phyloP scores from a whole-genome alignment of 2,888 invertebrate species.

The Alloscopus bannaensis region DNA sequence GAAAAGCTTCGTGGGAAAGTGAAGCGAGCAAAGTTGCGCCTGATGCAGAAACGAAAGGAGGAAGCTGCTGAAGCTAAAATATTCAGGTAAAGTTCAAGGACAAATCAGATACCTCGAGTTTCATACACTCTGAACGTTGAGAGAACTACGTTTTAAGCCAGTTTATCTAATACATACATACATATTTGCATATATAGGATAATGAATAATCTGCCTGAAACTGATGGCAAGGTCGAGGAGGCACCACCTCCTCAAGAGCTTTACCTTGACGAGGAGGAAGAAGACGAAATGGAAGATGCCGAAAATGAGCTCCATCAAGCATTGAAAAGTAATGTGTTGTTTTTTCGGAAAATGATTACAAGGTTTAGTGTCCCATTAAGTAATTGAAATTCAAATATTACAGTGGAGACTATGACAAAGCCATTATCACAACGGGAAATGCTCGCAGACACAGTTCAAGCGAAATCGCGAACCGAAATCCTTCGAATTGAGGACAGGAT shows the following conservation, averaged over 20 bases:
- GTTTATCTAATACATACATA: too few species aligned
- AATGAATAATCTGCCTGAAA: background rate
- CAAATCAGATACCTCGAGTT: too few species aligned
- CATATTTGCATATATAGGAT: too few species aligned
- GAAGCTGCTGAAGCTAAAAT: conserved; percentile 41
- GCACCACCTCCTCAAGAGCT: too few species aligned
- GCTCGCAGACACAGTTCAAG: conserved; percentile 27
- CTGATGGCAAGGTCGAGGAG: background rate
- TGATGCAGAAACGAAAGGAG: conserved; percentile 45
- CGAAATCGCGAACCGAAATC: background rate
- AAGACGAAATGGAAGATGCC: background rate
- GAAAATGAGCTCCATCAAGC: conserved; percentile 28
- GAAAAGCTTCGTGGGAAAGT: conserved; percentile 59
- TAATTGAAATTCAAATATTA: background rate
- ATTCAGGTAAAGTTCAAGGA: too few species aligned
- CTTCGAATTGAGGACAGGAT: conserved; percentile 18
- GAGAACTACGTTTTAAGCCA: too few species aligned
- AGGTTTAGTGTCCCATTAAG: background rate
- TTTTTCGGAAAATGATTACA: background rate
- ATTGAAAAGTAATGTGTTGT: conserved; percentile 15
- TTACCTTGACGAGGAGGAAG: background rate
- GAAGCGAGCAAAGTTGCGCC: conserved; percentile 58
- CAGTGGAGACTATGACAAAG: conserved; percentile 15
- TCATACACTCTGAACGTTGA: too few species aligned
- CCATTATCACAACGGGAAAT: conserved; percentile 18